Percentiles rank a stretch among this genome's conserved stretches.
phyloP scores from a whole-genome alignment of 1,140 invertebrate species.

The Drosophila ananassae region DNA sequence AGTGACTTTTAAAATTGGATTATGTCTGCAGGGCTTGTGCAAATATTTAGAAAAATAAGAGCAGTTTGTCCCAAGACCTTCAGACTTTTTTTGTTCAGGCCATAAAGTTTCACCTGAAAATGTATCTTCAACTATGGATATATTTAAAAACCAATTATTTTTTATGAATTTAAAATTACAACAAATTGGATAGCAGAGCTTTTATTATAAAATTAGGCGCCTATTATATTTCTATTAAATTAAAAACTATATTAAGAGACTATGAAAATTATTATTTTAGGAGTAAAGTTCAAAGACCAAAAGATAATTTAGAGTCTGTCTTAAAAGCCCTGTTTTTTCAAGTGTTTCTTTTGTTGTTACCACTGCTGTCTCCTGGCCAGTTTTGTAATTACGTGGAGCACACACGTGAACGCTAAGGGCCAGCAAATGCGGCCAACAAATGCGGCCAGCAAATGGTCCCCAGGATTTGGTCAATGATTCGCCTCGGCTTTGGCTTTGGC shows the following conservation, averaged over 20 bases:
- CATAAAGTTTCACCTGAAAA: too few relatives aligned
- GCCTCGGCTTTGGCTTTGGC: conserved; percentile 32
- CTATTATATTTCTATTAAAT: too few relatives aligned
- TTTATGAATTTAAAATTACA: too few relatives aligned
- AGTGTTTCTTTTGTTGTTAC: conserved; percentile 1
- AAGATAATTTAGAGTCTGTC: too few relatives aligned
- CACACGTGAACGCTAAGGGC: conserved; percentile 52
- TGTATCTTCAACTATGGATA: background rate
- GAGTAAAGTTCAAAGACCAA: background rate
- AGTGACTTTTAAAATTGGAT: background rate
- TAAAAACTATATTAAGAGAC: too few relatives aligned
- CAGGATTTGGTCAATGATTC: conserved; percentile 48
- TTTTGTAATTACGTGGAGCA: conserved; percentile 43
- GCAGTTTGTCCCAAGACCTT: too few relatives aligned
- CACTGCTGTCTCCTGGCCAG: conserved; percentile 30
- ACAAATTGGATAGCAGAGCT: too few relatives aligned
- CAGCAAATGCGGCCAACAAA: conserved; percentile 21
- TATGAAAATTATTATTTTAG: background rate
- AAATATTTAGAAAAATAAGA: background rate
- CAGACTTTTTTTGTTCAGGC: too few relatives aligned
- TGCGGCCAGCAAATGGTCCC: conserved; percentile 18
- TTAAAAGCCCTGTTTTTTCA: background rate
- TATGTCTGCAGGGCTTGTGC: background rate
- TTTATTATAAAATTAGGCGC: too few relatives aligned
- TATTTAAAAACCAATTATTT: background rate